These are phyloP conservation scores for Ylistrum balloti DNA, from an alignment of 1,140 invertebrate species.

Conservation along the genomic window DNA sequence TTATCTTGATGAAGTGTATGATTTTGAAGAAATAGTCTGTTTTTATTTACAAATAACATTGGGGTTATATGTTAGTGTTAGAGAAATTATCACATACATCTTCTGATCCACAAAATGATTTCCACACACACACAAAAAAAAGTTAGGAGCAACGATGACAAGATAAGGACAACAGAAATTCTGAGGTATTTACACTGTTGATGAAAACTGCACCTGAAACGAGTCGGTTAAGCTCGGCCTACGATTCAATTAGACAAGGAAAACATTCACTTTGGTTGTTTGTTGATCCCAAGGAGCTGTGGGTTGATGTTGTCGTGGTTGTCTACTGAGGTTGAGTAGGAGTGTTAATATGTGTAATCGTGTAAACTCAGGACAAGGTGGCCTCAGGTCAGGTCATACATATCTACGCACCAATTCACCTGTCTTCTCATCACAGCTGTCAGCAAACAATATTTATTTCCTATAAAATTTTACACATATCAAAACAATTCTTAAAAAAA, in stretches of 20 bases:
- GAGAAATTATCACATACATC: too few relatives aligned
- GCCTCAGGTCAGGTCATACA: background rate
- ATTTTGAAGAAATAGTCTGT: background rate
- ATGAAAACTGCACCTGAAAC: background rate
- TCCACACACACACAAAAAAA: background rate
- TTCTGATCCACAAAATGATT: background rate
- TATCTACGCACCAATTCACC: background rate
- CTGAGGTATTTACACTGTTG: background rate
- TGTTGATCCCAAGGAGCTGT: background rate
- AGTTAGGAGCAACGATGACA: background rate
- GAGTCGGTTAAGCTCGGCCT: background rate
- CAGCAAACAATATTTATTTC: background rate
- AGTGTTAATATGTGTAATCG: background rate
- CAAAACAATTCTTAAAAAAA: too few relatives aligned
- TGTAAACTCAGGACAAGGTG: background rate
- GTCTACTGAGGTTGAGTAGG: background rate
- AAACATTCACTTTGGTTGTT: conserved; percentile 10
- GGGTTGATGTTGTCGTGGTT: background rate
- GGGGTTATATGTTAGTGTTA: too few relatives aligned
- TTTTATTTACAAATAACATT: background rate
- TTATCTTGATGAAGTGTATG: background rate
- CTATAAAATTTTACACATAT: background rate
- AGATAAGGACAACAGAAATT: background rate
- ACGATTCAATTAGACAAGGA: conserved; percentile 5
- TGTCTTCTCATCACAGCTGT: background rate